phyloP scores from a whole-genome alignment of 2,888 invertebrate genomes.

The Hypselothyrea guttata region DNA sequence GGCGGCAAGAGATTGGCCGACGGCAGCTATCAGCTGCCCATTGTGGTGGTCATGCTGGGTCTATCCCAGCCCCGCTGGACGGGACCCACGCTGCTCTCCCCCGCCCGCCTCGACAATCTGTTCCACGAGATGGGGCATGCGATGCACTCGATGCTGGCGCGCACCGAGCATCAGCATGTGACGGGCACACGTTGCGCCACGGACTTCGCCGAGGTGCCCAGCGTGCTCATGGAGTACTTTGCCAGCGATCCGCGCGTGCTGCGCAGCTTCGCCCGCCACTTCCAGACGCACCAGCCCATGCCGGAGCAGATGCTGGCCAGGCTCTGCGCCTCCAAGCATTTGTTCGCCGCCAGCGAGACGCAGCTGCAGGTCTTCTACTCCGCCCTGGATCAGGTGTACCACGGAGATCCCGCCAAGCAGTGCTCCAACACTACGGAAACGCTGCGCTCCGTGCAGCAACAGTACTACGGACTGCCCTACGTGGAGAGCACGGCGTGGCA shows the following conservation, averaged over 20 bases:
- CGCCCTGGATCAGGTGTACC: constrained; percentile 94
- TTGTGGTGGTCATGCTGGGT: constrained; percentile 96
- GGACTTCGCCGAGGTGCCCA: constrained; percentile 99
- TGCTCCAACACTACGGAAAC: constrained; percentile 86
- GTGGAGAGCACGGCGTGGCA: constrained; percentile 98
- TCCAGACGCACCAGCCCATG: constrained; percentile 92
- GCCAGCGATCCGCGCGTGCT: constrained; percentile 93
- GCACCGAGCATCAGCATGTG: constrained; percentile 97
- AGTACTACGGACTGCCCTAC: constrained; percentile 93
- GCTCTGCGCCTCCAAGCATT: constrained; percentile 91
- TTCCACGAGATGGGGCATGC: constrained; percentile 99
- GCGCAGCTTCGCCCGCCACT: constrained; percentile 93
- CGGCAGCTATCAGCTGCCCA: constrained; percentile 93
- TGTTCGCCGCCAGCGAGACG: constrained; percentile 94
- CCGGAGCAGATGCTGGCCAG: constrained; percentile 90
- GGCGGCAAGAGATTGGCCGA: constrained; percentile 92
- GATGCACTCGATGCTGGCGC: constrained; percentile 98
- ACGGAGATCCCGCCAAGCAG: constrained; percentile 83
- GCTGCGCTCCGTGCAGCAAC: constrained; percentile 88
- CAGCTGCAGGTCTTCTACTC: constrained; percentile 95
- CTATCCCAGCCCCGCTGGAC: constrained; percentile 89
- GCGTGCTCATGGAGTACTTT: constrained; percentile 99
- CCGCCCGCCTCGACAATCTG: constrained; percentile 95
- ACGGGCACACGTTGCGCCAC: constrained; percentile 98
- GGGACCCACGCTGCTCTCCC: constrained; percentile 90